Base-by-base conservation (phyloP, 2,113 vertebrate species). In the Sylvietta virens region DNA sequence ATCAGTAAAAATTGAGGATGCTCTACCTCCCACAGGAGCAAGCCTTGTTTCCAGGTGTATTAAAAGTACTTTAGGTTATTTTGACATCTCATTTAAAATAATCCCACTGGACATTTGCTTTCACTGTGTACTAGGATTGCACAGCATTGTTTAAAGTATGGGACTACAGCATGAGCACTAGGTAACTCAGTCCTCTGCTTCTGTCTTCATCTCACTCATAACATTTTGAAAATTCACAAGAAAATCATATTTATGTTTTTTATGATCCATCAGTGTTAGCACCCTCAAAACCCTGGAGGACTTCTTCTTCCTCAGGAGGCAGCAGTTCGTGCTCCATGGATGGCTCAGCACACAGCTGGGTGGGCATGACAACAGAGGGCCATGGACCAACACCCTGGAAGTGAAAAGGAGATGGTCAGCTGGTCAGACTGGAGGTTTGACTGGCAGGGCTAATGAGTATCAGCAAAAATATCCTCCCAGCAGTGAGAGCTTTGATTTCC, bases 141-240 rank as follows among this genome's bases (percentile, higher is more conserved):
- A 39, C 1, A 2, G 13, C 2, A 7, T 39, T 53, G 11, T 24
- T 40, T 9, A 10, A 47, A 12, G 9, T 19, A 45, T 0, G 1
- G 16, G 37, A 26, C 39, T 19, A 9, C 1, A 5, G 44, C 57
- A 44, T 1, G 12, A 69, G 56, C 44, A n/a, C 33, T 6, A 5
- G 44, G 19, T 18, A 72, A 39, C 17, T n/a, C 44, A 39, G 0
- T 30, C 23, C 39, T 60, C 71, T 83, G 51, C 61, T 35, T 85
- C 17, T 28, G 17, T 18, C 39, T 61, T 61, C 61, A 21, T 48
- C 45, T 86, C 48, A 42, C 7, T 10, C 16, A 4, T 1, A 30
- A 10, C n/a, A 22, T 23, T 58, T 30, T n/a, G 39, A 87, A 82
- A 92, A 62, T 15, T 21, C 56, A 20, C 37, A 11, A 54, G 42